A percentile compares a stretch with the other conserved stretches of the same genome.
phyloP scores from a whole-genome alignment of 1,140 invertebrate species.

The Drosophila tani region DNA sequence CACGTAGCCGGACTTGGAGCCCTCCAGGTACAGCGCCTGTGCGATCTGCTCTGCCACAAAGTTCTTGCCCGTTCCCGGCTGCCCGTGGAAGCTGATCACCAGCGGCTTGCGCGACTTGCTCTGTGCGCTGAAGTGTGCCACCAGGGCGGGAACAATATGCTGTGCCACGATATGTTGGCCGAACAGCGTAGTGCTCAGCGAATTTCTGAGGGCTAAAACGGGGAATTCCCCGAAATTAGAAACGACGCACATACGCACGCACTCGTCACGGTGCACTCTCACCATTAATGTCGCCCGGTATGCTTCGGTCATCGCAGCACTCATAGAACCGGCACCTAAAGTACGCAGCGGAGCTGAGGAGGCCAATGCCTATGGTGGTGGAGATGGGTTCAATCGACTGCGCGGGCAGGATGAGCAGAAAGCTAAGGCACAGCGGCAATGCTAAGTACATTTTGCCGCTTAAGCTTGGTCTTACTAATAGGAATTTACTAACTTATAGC shows the following conservation, averaged over 20 bases:
- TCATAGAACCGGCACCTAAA: conserved; percentile 81
- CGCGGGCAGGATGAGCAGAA: background rate
- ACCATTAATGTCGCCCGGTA: conserved; percentile 76
- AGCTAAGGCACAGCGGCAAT: background rate
- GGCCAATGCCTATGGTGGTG: conserved; percentile 20
- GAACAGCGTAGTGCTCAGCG: conserved; percentile 85
- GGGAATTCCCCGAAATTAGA: conserved; percentile 8
- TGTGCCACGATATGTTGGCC: conserved; percentile 89
- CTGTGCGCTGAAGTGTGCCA: conserved; percentile 85
- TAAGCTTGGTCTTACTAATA: no score
- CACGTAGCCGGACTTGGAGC: conserved; percentile 91
- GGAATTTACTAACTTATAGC: no score
- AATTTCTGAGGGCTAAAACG: conserved; percentile 72
- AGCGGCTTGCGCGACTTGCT: conserved; percentile 88
- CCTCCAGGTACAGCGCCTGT: conserved; percentile 90
- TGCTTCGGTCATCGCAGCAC: conserved; percentile 85
- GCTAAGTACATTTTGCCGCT: background rate
- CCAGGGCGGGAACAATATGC: conserved; percentile 86
- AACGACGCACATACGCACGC: background rate
- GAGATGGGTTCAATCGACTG: conserved; percentile 46
- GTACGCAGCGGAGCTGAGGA: background rate
- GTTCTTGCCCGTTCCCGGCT: conserved; percentile 94
- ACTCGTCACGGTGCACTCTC: background rate
- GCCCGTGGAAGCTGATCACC: conserved; percentile 92
- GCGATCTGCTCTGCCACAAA: conserved; percentile 94